Evolutionary conservation across 2,797 vertebrate genomes (phyloP), one percentile per base, ranked within the genome.

Genomic region (Phaenicophaeus curvirostris): DNA sequence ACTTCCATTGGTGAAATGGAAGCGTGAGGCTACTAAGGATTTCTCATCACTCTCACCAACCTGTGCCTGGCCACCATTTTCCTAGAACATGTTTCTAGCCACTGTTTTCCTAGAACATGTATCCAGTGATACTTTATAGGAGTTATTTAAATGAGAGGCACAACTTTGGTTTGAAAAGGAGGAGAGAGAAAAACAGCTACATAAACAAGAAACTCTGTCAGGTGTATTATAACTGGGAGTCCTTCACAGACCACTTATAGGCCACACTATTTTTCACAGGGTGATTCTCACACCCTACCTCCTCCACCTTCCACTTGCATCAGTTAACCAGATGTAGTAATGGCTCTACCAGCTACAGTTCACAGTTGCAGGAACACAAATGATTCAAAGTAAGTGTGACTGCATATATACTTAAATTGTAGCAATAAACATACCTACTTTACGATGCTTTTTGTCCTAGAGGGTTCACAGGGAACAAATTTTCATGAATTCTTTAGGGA

Each of bases 41-140:
- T 67, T 37, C 15, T 17, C 11, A 23, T 21, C 19, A 15, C 31
- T 68, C 81, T 28, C 39, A 7, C 19, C 4, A 3, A 9, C 12
- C 31, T 0, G 0, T 15, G 4, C 41, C 15, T 1, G 2, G 41
- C n/a, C 18, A 15, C 7, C 0, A 3, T 1, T 83, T 82, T 63
- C 30, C 11, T 11, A 51, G 54, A 19, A 15, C 6, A 3, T 0
- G 0, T 37, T 63, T 84, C 65, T 1, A 2, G 41, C n/a, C 18
- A 15, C 7, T 0, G 3, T 1, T 83, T 82, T 63, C 30, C 11
- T 11, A 51, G 54, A 19, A 15, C 6, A 3, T 0, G 0, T 37
- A 63, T 48, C 42, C 37, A 33, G 30, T 58, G 14, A 4, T 51
- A 51, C 35, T 73, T 73, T 37, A 24, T 4, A 55, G 5, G 13